These are phyloP conservation scores for Melanotaenia pygmaea DNA, from an alignment of 2,797 vertebrate species.

Conservation along the genomic window DNA sequence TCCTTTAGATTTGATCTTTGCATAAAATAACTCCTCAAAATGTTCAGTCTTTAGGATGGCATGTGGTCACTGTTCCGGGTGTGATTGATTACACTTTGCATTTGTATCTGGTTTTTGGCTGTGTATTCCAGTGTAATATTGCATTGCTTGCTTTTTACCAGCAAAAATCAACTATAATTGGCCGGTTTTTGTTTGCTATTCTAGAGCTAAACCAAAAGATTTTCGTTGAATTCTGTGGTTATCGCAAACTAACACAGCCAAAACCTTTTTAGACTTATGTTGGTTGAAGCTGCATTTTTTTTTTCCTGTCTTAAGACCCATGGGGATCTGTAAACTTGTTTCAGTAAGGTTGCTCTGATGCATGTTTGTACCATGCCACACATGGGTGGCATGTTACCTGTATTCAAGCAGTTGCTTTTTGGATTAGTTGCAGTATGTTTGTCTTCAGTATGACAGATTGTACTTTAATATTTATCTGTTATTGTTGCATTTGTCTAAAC, in stretches of 20 bases:
- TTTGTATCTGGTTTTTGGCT: neutral
- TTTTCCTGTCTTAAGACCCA: neutral
- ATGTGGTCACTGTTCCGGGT: neutral
- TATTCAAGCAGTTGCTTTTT: too few species aligned
- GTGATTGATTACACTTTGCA: neutral
- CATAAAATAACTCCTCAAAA: neutral
- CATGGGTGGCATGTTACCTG: too few species aligned
- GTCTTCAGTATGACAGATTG: too few species aligned
- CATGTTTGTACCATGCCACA: neutral
- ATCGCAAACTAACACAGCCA: neutral
- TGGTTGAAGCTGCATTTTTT: neutral
- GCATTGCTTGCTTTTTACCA: neutral
- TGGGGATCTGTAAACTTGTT: neutral
- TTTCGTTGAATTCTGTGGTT: neutral
- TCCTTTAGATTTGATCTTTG: neutral
- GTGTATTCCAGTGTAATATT: neutral
- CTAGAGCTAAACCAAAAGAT: neutral
- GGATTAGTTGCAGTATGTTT: too few species aligned
- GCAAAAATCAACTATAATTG: neutral
- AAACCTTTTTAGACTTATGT: neutral
- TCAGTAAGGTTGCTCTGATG: neutral
- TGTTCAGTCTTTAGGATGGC: neutral
- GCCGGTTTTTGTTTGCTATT: neutral
- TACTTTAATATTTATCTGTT: too few species aligned
- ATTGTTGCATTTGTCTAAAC: neutral